phyloP scores from a whole-genome alignment of 2,888 invertebrate species.

The Hirudinaria manillensis region DNA sequence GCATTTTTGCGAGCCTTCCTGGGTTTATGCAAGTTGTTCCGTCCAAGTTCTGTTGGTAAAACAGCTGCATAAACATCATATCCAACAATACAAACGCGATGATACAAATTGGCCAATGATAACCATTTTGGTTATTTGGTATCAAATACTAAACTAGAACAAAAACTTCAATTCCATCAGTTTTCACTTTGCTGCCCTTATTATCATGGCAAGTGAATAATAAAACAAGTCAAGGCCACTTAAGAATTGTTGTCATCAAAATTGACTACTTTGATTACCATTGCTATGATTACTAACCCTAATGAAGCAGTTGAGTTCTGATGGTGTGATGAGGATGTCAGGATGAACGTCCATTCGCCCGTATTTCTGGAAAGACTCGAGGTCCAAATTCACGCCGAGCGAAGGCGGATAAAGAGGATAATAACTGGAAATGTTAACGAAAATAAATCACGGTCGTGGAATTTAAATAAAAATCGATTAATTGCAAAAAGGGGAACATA shows the following conservation, averaged over 20 bases:
- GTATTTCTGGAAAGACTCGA: slow-evolving; percentile 66
- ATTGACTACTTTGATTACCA: too few relatives aligned
- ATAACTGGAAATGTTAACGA: slow-evolving; percentile 56
- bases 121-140: not conserved
- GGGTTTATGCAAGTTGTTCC: slow-evolving; percentile 79
- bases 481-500: slow-evolving; percentile 35
- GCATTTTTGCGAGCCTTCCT: slow-evolving; percentile 70
- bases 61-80: not conserved
- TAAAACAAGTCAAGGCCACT: too few relatives aligned
- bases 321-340: slow-evolving; percentile 76
- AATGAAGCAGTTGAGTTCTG: slow-evolving; percentile 74
- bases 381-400: slow-evolving; percentile 65
- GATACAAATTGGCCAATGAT: not conserved
- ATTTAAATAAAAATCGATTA: not conserved
- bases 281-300: too few relatives aligned
- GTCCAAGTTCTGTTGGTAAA: slow-evolving; percentile 65
- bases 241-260: too few relatives aligned
- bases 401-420: slow-evolving; percentile 75
- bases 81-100: not conserved
- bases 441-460: not conserved
- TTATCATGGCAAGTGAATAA: too few relatives aligned
- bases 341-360: slow-evolving; percentile 70
- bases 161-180: not conserved
- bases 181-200: too few relatives aligned
- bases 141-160: not conserved